Conservation (phyloP, 2,888 invertebrate species). For the Epinotia nisella region DNA sequence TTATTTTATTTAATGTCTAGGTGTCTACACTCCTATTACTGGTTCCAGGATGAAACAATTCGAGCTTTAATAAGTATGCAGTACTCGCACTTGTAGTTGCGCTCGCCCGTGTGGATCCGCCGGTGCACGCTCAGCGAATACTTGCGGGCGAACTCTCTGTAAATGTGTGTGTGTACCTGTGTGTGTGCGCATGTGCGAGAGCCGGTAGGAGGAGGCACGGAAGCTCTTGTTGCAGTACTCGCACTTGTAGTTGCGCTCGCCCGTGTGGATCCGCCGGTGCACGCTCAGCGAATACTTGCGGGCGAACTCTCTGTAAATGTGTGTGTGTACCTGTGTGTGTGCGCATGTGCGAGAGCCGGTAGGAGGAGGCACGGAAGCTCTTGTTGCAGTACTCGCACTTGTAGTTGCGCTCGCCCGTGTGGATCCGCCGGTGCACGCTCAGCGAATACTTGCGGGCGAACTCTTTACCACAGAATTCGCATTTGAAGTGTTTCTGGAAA, state of each 20-base stretch:
- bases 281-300: conserved; percentile 90
- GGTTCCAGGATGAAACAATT: no score
- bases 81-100: conserved; percentile 93
- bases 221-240: conserved; percentile 93
- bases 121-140: conserved; percentile 90
- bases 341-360: conserved; percentile 92
- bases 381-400: conserved; percentile 93
- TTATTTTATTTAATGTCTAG: no score
- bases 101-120: conserved; percentile 93
- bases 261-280: conserved; percentile 93
- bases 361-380: conserved; percentile 93
- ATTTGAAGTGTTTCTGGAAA: conserved; percentile 90
- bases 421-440: conserved; percentile 93
- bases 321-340: conserved; percentile 89
- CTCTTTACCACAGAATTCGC: conserved; percentile 95
- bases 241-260: conserved; percentile 94
- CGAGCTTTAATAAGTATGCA: conserved; percentile 73
- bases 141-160: conserved; percentile 93
- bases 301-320: conserved; percentile 89
- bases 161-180: conserved; percentile 83
- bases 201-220: conserved; percentile 93
- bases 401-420: conserved; percentile 94
- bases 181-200: conserved; percentile 93
- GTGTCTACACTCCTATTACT: no score
- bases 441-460: conserved; percentile 95